Evolutionary conservation across 2,113 vertebrate species (phyloP), one percentile per base, ranked within the genome.

Genomic region (Damaliscus lunatus): DNA sequence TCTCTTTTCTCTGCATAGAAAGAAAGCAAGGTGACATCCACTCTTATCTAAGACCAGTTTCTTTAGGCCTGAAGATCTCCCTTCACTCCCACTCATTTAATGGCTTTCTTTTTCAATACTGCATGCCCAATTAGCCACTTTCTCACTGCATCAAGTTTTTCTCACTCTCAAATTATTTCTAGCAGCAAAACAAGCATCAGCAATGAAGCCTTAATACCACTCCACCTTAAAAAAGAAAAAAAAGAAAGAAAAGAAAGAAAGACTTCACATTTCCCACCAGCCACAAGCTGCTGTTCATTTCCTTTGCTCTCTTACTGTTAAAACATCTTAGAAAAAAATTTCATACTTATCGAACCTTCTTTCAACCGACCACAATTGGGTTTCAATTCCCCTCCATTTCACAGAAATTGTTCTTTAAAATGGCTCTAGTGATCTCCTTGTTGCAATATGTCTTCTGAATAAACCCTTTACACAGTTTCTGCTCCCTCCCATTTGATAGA

Each of bases 361-460:
- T 21, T 88, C 64, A 74, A 46, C 1, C 0, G 5, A 71, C 6
- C 8, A 1, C 5, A 74, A 3, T 3, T 3, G 4, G 10, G 11
- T 50, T 59, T 85, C 8, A 62, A 40, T 31, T 1, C 12, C 33
- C 5, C 0, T 31, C 31, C 5, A 50, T 40, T 82, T 92, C 33
- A 74, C 50, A 77, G 55, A 83, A 86, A 40, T 31, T 67, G 10
- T 40, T 77, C 11, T 74, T 92, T 52, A 29, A 85, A 93, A 93
- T 87, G 21, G 23, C 52, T 94, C 64, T 91, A 2, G 4, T 43
- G 31, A 92, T 85, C 15, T 23, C 55, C 5, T 29, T 48, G 4
- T 46, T 36, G 6, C 21, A 59, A 15, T 46, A 52, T 46, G 12
- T 53, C 78, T 53, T 62, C n/a, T 81, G 48, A 53, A 77, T 23